A percentile compares a stretch with the other conserved stretches of the same genome.
These are phyloP conservation scores for Luidia sarsii DNA, from an alignment of 53 echinoderm and acorn worm species.

Conservation along the genomic window DNA sequence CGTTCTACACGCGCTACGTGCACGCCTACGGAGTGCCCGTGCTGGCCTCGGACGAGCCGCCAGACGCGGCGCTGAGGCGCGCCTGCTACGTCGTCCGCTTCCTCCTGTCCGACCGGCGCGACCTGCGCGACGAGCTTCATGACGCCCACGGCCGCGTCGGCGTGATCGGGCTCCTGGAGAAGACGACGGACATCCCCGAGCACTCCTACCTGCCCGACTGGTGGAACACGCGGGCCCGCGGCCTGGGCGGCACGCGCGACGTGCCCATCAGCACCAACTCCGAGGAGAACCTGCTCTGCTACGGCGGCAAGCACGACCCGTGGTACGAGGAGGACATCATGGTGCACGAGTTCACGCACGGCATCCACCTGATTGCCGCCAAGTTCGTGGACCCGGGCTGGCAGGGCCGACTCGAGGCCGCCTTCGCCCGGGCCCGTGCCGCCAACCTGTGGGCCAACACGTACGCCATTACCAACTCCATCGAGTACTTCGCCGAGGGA, in stretches of 20 bases:
- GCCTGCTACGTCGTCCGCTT: constrained; percentile 65
- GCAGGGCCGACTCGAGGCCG: neutral
- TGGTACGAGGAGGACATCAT: constrained; percentile 68
- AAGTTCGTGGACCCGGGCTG: constrained; percentile 28
- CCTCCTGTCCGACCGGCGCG: constrained; percentile 58
- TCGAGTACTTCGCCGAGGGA: constrained; percentile 71
- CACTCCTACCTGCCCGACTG: constrained; percentile 58
- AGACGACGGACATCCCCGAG: constrained; percentile 76
- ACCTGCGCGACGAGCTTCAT: constrained; percentile 69
- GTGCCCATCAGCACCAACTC: constrained; percentile 59
- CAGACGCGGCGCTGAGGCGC: constrained; percentile 49
- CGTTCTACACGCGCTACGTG: constrained; percentile 62
- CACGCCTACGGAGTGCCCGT: constrained; percentile 75
- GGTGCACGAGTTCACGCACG: constrained; percentile 70
- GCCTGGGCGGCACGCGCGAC: constrained; percentile 68
- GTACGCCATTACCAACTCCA: constrained; percentile 49
- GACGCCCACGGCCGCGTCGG: constrained; percentile 68
- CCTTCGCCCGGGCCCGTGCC: constrained; percentile 24
- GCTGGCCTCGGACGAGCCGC: constrained; percentile 39
- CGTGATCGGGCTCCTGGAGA: constrained; percentile 65
- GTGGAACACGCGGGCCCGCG: constrained; percentile 68
- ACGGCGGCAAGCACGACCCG: constrained; percentile 6
- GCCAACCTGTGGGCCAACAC: constrained; percentile 57
- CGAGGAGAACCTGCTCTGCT: constrained; percentile 70
- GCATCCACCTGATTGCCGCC: constrained; percentile 58